phyloP scores from a whole-genome alignment of 2,888 invertebrate genomes.

The Ennomos erosarius region DNA sequence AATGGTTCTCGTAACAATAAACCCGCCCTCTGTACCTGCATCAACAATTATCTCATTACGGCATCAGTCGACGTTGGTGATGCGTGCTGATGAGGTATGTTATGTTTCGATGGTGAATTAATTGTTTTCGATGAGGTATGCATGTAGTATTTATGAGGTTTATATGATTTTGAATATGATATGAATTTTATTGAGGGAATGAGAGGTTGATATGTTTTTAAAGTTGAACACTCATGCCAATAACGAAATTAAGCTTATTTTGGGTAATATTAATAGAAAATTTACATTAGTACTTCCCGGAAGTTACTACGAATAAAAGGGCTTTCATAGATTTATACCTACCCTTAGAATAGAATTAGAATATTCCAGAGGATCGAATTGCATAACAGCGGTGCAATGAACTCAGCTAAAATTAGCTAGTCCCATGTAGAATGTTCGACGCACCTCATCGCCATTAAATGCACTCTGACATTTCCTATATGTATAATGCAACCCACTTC shows the following conservation, averaged over 20 bases:
- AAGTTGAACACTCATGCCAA: too few species aligned
- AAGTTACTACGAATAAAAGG: too few species aligned
- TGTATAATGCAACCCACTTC: conserved; percentile 51
- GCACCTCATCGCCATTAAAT: conserved; percentile 64
- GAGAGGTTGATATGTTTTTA: too few species aligned
- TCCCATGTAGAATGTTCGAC: conserved; percentile 64
- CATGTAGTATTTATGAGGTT: neutral
- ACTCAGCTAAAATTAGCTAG: conserved; percentile 72
- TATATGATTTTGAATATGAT: too few species aligned
- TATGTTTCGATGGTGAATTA: conserved; percentile 26
- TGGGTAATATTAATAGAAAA: too few species aligned
- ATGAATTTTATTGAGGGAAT: too few species aligned
- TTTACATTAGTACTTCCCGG: too few species aligned
- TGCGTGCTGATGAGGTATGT: conserved; percentile 49
- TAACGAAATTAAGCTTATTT: too few species aligned
- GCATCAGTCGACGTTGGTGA: conserved; percentile 39
- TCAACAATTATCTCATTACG: conserved; percentile 68
- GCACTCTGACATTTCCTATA: conserved; percentile 71
- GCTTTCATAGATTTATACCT: conserved; percentile 11
- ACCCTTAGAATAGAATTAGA: conserved; percentile 16
- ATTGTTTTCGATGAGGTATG: conserved; percentile 19
- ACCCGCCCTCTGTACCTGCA: conserved; percentile 84
- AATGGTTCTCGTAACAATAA: conserved; percentile 84
- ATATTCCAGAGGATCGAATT: conserved; percentile 54
- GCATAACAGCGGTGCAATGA: conserved; percentile 74